Evolutionary conservation across 2,797 vertebrate genomes (phyloP), one percentile per base, ranked within the genome.

Genomic region (Mareca strepera): DNA sequence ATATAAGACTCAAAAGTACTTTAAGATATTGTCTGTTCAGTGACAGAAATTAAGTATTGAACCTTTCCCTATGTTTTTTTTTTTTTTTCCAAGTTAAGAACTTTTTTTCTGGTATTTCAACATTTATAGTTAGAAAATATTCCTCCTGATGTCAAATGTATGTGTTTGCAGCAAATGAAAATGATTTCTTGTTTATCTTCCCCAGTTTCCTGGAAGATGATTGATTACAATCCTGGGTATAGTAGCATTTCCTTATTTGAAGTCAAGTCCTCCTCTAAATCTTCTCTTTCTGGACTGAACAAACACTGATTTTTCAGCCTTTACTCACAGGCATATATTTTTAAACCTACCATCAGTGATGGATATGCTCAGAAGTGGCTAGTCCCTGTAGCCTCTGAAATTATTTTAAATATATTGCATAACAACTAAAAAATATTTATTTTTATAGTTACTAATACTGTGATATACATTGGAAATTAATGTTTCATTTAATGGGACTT

Each of bases 401-500:
- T 69, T 0, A 56, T 84, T 91, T 60, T 5, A 83, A 64, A 75
- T 70, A 12, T 88, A 33, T 12, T 73, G 17, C 3, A 6, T n/a
- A 74, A 63, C 12, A 67, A 48, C 18, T 29, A 62, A 8, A 73
- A 69, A 52, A 76, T 70, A 33, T 59, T 82, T 90, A 33, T 59
- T 84, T 90, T 59, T 64, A 22, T 72, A 44, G 22, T 80, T 69
- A 41, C 35, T 82, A 80, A 68, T 64, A 46, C 39, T 74, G 25
- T 48, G 37, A 44, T 44, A 88, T 37, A 64, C 23, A 13, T 53
- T 74, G 29, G 37, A 64, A 89, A 48, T n/a, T 0, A 74, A 58
- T 91, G 60, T 53, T 81, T 88, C 44, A 72, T 86, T 80, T 70
- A 88, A 67, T 68, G 44, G 12, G 35, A 67, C 90, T 88, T 88